Evolutionary conservation across 1,140 invertebrate species (phyloP).

Genomic region (Drosophila navojoa): DNA sequence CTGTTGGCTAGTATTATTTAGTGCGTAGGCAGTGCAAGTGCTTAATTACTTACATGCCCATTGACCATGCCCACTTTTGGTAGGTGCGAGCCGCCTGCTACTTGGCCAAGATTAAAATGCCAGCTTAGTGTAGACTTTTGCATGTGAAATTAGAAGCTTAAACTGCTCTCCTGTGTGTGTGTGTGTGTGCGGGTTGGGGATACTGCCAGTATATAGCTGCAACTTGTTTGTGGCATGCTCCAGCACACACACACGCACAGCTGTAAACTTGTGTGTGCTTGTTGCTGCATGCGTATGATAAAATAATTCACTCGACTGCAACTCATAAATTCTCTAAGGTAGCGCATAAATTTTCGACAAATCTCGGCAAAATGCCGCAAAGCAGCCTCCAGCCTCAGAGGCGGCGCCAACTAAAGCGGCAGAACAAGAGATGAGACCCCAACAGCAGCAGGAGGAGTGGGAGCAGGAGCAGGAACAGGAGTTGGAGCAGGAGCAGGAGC

Average conservation of each 20-base stretch:
- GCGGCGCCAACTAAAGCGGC: no score
- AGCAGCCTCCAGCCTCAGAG: constrained; percentile 71
- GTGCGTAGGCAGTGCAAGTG: constrained; percentile 70
- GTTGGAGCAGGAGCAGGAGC: constrained; percentile 2
- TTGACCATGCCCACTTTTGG: constrained; percentile 45
- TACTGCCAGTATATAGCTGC: constrained; percentile 28
- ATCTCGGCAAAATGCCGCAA: constrained; percentile 81
- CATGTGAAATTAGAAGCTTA: constrained; percentile 82
- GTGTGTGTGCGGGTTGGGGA: neutral
- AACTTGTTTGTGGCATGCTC: constrained; percentile 74
- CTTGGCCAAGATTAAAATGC: constrained; percentile 79
- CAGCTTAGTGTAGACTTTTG: constrained; percentile 79
- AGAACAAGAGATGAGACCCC: neutral
- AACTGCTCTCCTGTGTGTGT: constrained; percentile 50
- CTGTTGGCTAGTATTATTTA: constrained; percentile 64
- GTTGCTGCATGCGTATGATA: constrained; percentile 81
- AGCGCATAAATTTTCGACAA: constrained; percentile 81
- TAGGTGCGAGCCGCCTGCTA: constrained; percentile 27
- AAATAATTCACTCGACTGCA: constrained; percentile 82
- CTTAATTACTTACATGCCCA: constrained; percentile 76
- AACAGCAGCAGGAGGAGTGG: neutral
- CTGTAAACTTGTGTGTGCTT: constrained; percentile 42
- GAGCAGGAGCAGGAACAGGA: constrained; percentile 8
- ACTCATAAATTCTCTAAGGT: constrained; percentile 82
- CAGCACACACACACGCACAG: constrained; percentile 21